Evolutionary conservation across 1,140 invertebrate genomes (phyloP), one percentile per base, ranked within the genome.

Genomic region (Hormaphis cornu): DNA sequence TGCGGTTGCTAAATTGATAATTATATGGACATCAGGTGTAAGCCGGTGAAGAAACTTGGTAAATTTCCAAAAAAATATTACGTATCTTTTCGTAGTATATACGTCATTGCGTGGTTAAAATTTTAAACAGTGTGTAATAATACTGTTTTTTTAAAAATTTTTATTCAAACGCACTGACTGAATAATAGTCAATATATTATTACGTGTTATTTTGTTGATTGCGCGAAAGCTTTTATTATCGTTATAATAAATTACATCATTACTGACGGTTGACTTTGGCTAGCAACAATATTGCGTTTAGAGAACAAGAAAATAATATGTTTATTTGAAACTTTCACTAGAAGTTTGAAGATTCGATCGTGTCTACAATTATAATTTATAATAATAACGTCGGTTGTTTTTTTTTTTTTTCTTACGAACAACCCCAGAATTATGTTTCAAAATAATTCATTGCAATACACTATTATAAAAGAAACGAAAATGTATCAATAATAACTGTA

Each of bases 321-420:
- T 9, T 37, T 58, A 58, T 58, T 58, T 22, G 0, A 58, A 58
- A 58, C 54, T 58, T 58, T 58, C 54, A 58, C 54, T 37, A 24
- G 10, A 58, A 40, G 12, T 58, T 14, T 37, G 33, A 58, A 58
- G 14, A 58, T 40, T 58, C 16, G 54, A 40, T 58, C 40, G 54
- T 58, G 22, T 58, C 33, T 16, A 58, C 24, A 37, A 58, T 58
- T 24, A 58, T 40, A 58, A 58, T 58, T 58, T n/a, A 56, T 22
- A 7, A 58, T 0, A 58, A 58, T 37, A 22, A 14, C 33, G 37
- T 40, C 20, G 10, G 12, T 12, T 7, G 54, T 40, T 58, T 40
- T 40, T 24, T 54, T 14, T 12, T 54, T 22, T n/a, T 40, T 56
- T 8, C 1, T 58, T 16, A 40, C 37, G 40, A 24, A 12, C 20